Conservation (phyloP, 2,113 vertebrate species). For the Pimephales promelas region DNA sequence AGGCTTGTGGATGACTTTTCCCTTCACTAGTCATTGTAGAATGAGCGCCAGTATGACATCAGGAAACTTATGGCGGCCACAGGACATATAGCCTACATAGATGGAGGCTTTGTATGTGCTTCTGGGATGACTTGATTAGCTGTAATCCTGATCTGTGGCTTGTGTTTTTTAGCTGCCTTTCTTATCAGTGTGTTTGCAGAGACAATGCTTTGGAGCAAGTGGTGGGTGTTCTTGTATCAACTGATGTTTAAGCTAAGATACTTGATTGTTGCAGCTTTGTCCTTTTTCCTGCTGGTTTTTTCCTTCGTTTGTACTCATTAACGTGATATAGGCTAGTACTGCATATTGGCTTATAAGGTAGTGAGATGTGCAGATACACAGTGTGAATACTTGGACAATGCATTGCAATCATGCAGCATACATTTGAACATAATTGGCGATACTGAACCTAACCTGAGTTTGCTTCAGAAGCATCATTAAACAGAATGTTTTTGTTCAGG, state of each 20-base stretch:
- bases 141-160: constrained; percentile 24
- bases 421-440: background rate
- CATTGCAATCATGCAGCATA: background rate
- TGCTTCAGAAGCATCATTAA: background rate
- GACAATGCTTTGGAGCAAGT: background rate
- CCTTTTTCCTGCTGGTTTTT: background rate
- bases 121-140: constrained; percentile 26
- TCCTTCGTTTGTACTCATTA: background rate
- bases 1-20: background rate
- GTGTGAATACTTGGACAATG: background rate
- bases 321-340: too few relatives aligned
- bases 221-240: background rate
- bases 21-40: background rate
- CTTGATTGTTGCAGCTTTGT: background rate
- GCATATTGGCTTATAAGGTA: too few relatives aligned
- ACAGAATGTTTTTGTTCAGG: too few relatives aligned
- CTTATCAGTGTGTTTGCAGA: constrained; percentile 52
- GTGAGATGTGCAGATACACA: background rate
- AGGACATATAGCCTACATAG: background rate
- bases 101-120: constrained; percentile 26
- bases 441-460: background rate
- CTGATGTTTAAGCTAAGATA: background rate
- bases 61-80: constrained; percentile 16
- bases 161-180: constrained; percentile 22
- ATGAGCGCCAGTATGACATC: constrained; percentile 15